A percentile compares a stretch with the other conserved stretches of the same genome.
phyloP scores from a whole-genome alignment of 1,140 invertebrate species.

The Zaprionus inermis region DNA sequence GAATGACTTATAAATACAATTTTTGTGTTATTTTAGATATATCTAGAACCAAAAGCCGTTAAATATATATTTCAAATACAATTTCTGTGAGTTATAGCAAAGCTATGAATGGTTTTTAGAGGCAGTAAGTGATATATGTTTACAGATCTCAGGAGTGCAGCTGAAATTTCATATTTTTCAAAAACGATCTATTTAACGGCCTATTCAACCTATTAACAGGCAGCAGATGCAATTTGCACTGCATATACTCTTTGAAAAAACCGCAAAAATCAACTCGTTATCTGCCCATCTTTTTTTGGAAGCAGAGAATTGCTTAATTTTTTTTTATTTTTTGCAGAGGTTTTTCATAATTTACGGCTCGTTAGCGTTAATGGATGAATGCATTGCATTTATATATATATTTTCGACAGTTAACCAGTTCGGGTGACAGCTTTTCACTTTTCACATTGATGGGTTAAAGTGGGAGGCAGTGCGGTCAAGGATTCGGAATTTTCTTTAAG shows the following conservation, averaged over 20 bases:
- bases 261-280: slow-evolving; percentile 20
- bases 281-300: neutral
- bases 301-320: too few species aligned
- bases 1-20: too few species aligned
- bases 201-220: neutral
- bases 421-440: slow-evolving; percentile 75
- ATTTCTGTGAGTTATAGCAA: too few species aligned
- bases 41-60: too few species aligned
- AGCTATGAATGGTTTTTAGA: too few species aligned
- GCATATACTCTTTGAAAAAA: neutral
- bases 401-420: slow-evolving; percentile 45
- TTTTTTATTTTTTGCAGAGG: too few species aligned
- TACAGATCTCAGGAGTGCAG: neutral
- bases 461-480: slow-evolving; percentile 52
- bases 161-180: neutral
- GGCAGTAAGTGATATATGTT: too few species aligned
- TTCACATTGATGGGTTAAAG: slow-evolving; percentile 45
- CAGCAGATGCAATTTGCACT: neutral
- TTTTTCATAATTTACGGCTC: slow-evolving; percentile 76
- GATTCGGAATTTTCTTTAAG: slow-evolving; percentile 37
- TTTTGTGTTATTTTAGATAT: too few species aligned
- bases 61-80: too few species aligned
- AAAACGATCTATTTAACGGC: neutral
- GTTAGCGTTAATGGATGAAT: slow-evolving; percentile 74
- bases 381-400: slow-evolving; percentile 49